phyloP scores from a whole-genome alignment of 2,888 invertebrate species.

The Pyrocoelia pectoralis region DNA sequence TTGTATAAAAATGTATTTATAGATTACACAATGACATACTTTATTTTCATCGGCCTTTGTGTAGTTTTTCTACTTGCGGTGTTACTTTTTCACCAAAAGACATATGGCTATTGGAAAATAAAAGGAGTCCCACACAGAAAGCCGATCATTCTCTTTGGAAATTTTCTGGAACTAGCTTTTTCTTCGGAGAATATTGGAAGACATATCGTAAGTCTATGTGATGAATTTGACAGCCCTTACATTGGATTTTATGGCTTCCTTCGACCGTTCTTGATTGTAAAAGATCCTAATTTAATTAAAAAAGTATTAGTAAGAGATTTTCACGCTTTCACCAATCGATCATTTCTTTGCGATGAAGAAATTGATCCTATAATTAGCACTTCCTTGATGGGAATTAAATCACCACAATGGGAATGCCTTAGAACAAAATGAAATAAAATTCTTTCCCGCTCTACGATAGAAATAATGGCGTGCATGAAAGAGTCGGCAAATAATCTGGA shows the following conservation, averaged over 20 bases:
- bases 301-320: conserved; percentile 61
- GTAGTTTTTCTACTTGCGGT: too few species aligned
- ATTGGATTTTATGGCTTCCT: conserved; percentile 63
- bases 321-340: conserved; percentile 60
- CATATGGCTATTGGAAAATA: conserved; percentile 58
- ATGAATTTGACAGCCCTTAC: conserved; percentile 48
- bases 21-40: too few species aligned
- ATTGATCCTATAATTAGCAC: conserved; percentile 58
- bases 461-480: too few species aligned
- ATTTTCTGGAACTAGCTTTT: conserved; percentile 53
- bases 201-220: conserved; percentile 49
- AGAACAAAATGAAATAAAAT: conserved; percentile 64
- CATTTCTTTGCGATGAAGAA: conserved; percentile 55
- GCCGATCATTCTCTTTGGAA: conserved; percentile 58
- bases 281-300: conserved; percentile 61
- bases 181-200: conserved; percentile 51
- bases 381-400: conserved; percentile 59
- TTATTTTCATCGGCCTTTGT: too few species aligned
- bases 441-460: conserved; percentile 52
- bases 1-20: too few species aligned
- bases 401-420: conserved; percentile 64
- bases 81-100: too few species aligned
- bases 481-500: too few species aligned
- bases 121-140: conserved; percentile 54
- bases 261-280: conserved; percentile 60